phyloP scores from a whole-genome alignment of 2,888 invertebrate genomes.

The Aporophyla nigra region DNA sequence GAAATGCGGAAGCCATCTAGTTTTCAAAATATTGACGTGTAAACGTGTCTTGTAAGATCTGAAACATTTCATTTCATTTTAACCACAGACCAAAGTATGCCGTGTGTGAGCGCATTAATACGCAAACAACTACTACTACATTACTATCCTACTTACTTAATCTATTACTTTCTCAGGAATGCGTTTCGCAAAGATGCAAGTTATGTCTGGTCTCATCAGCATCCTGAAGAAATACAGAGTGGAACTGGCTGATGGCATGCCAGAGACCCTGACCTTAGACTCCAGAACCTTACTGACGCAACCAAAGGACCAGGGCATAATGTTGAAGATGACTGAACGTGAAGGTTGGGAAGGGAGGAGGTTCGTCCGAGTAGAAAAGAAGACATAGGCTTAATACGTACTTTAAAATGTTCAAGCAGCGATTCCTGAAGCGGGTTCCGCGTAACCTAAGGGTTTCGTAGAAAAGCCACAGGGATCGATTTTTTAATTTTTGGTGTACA shows the following conservation, averaged over 20 bases:
- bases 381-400: neutral
- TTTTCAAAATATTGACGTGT: too few species aligned
- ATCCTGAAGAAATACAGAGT: conserved; percentile 72
- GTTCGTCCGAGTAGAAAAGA: conserved; percentile 7
- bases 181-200: conserved; percentile 70
- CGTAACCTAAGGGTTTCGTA: too few species aligned
- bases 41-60: too few species aligned
- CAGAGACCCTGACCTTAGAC: conserved; percentile 45
- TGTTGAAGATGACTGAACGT: conserved; percentile 54
- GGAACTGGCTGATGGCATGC: conserved; percentile 67
- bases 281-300: conserved; percentile 40
- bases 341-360: conserved; percentile 58
- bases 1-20: too few species aligned
- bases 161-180: conserved; percentile 10
- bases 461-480: too few species aligned
- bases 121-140: too few species aligned
- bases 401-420: neutral
- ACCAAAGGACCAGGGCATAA: conserved; percentile 45
- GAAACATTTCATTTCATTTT: too few species aligned
- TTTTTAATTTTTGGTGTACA: too few species aligned
- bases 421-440: too few species aligned
- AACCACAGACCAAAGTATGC: too few species aligned
- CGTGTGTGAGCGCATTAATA: too few species aligned
- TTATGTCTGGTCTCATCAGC: conserved; percentile 71
- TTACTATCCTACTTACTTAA: too few species aligned